Base-by-base conservation (phyloP, 2,797 vertebrate genomes). In the Paratrypauchen microcephalus region DNA sequence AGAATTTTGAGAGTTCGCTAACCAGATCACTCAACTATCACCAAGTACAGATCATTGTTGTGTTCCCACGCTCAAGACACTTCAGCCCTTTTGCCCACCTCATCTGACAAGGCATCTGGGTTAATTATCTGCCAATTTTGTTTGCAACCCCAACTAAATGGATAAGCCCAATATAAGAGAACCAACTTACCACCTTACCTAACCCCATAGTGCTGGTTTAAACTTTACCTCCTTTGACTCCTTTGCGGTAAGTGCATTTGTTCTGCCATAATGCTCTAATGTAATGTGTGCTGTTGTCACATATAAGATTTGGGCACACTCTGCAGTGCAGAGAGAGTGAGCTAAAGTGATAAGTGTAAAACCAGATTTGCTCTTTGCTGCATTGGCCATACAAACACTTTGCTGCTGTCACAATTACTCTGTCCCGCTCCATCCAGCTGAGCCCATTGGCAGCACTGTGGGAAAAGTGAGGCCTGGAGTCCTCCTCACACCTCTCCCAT, bases 401-500 rank as follows among this genome's bases (percentile, higher is more conserved):
- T 68, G 62, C 54, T 65, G 70, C 75, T 78, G 65, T 70, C 66
- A 41, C 74, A 78, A 84, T 83, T 84, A 82, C 85, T 86, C 82
- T 57, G 69, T 78, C 83, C 81, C 78, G 83, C 87, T 61, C 79
- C 86, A 90, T 86, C 84, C 86, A 87, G 82, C 87, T 86, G 88
- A 89, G 81, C 84, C 84, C 76, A 78, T 83, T 80, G 81, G 88
- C 79, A 70, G 56, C 58, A 84, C 80, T 87, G 82, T 78, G 65
- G 72, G 79, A 84, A 84, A 86, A 90, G 83, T 84, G 78, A 85
- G 89, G 81, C 77, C 86, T 83, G 12, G 9, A 57, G 28, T 60
- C 58, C 58, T 24, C 77, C 80, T 84, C 86, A 83, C 68, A 72
- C 87, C 79, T 87, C 70, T 84, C 81, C 24, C 83, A 81, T 74